Evolutionary conservation across 2,113 vertebrate species (phyloP).

Genomic region (Spilogale gracilis): DNA sequence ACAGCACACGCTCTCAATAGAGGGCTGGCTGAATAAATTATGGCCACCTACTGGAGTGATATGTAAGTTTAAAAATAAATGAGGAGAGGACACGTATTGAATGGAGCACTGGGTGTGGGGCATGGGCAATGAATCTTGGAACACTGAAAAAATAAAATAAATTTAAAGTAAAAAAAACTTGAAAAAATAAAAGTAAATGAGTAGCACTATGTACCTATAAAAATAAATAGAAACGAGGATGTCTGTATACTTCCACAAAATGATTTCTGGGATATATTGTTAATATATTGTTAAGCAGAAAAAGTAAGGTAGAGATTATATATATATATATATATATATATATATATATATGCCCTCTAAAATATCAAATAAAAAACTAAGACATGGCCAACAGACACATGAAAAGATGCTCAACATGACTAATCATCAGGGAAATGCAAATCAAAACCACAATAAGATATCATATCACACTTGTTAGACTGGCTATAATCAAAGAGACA

Average conservation of each 20-base stretch:
- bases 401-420: background rate
- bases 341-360: background rate
- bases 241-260: background rate
- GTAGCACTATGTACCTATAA: background rate
- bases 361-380: slow-evolving; percentile 6
- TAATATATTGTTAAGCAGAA: background rate
- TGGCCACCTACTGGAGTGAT: background rate
- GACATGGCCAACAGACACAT: background rate
- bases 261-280: background rate
- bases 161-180: too few species aligned
- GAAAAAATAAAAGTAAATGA: background rate
- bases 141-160: too few species aligned
- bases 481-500: background rate
- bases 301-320: background rate
- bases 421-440: background rate
- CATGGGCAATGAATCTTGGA: too few species aligned
- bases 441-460: background rate
- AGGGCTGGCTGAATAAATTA: background rate
- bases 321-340: background rate
- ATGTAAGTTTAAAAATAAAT: background rate
- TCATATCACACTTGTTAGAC: background rate
- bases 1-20: background rate
- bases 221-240: background rate
- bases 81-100: background rate
- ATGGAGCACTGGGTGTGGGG: too few species aligned